Evolutionary conservation across 2,113 vertebrate genomes (phyloP).

Genomic region (Hippolais icterina): DNA sequence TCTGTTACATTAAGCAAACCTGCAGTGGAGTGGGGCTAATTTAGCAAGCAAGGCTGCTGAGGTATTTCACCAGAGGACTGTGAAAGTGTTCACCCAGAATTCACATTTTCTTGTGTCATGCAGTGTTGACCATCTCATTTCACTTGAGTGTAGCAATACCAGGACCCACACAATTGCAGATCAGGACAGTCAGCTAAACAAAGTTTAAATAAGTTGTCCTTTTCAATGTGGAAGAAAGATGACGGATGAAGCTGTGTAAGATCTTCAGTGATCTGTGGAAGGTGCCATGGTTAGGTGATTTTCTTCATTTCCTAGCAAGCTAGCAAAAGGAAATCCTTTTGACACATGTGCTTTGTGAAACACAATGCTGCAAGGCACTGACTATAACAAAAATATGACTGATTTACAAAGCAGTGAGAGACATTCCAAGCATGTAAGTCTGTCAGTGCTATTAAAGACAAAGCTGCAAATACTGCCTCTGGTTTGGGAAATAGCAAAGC

Average conservation of each 20-base stretch:
- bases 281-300: neutral
- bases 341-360: neutral
- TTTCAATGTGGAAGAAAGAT: neutral
- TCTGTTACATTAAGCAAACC: neutral
- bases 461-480: neutral
- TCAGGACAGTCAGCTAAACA: fast-evolving
- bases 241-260: neutral
- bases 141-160: neutral
- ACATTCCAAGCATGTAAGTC: neutral
- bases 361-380: neutral
- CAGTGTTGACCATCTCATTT: neutral
- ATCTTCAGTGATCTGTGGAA: neutral
- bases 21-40: neutral
- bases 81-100: neutral
- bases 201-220: neutral
- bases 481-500: neutral
- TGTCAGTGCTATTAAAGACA: neutral
- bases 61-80: neutral
- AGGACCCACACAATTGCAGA: neutral
- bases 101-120: neutral
- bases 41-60: neutral
- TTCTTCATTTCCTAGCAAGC: neutral
- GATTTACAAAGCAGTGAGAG: neutral
- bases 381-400: neutral
- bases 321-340: neutral